Evolutionary conservation across 1,140 invertebrate genomes (phyloP).

Genomic region (Berghia stephanieae): DNA sequence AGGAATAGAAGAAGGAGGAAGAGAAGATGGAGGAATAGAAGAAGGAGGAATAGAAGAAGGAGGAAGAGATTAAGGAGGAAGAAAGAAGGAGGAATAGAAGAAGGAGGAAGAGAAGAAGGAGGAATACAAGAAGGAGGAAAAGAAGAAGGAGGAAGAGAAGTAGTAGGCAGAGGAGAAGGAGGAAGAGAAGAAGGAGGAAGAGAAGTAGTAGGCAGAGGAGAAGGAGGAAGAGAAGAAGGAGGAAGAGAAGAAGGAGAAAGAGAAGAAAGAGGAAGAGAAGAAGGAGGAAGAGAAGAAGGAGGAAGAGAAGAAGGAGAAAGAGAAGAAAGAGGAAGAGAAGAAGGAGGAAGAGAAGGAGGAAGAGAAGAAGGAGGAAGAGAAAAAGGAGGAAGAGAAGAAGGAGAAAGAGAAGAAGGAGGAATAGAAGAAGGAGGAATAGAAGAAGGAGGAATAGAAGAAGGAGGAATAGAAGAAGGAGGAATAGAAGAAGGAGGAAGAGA

Average conservation of each 20-base stretch:
- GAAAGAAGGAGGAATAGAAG: background rate
- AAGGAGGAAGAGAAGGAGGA: background rate
- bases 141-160: background rate
- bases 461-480: background rate
- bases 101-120: background rate
- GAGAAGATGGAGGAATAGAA: background rate
- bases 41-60: background rate
- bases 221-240: background rate
- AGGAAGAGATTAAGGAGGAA: background rate
- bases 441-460: background rate
- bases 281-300: background rate
- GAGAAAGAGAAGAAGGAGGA: conserved; percentile 3
- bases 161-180: no score
- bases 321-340: no score
- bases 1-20: background rate
- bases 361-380: background rate
- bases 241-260: background rate
- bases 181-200: background rate
- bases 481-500: background rate
- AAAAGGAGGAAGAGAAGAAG: background rate
- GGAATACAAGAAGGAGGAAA: background rate
- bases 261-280: background rate
- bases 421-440: background rate
- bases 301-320: background rate
- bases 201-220: no score